A percentile compares a stretch with the other conserved stretches of the same genome.
Evolutionary conservation across 1,140 invertebrate species (phyloP).

Genomic region (Ips typographus): DNA sequence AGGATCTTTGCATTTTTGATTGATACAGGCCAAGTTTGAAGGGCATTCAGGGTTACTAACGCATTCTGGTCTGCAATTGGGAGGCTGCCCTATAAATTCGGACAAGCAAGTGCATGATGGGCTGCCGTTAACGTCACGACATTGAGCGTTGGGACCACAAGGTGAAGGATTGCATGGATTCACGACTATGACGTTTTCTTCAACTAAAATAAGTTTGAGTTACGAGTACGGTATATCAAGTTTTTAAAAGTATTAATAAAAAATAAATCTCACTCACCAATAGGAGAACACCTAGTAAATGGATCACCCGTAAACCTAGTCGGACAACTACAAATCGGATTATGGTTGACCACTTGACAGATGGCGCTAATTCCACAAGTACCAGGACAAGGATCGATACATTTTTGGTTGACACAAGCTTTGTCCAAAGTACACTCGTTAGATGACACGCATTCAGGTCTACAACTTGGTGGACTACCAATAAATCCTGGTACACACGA

Average conservation of each 20-base stretch:
- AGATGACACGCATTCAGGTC: constrained; percentile 62
- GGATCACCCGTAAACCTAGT: constrained; percentile 64
- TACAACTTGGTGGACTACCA: constrained; percentile 63
- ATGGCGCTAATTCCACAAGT: constrained; percentile 64
- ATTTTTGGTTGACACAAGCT: constrained; percentile 64
- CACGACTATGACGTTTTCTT: constrained; percentile 42
- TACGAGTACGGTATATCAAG: neutral
- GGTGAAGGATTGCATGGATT: constrained; percentile 75
- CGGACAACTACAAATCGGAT: constrained; percentile 66
- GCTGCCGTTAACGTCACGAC: constrained; percentile 61
- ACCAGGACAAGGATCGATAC: constrained; percentile 63
- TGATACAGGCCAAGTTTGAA: constrained; percentile 63
- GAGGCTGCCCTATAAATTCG: constrained; percentile 72
- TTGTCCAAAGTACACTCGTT: constrained; percentile 59
- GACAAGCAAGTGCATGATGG: constrained; percentile 69
- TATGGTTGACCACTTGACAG: constrained; percentile 65
- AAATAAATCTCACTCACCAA: constrained; percentile 46
- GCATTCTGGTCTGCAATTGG: constrained; percentile 75
- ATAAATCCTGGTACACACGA: constrained; percentile 62
- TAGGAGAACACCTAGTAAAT: constrained; percentile 59
- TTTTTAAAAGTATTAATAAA: neutral
- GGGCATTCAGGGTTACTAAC: constrained; percentile 68
- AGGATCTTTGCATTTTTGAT: constrained; percentile 60
- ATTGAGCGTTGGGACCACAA: constrained; percentile 76
- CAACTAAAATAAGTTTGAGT: constrained; percentile 33